Base-by-base conservation (phyloP, 2,113 vertebrate genomes). In the Aptenodytes forsteri region DNA sequence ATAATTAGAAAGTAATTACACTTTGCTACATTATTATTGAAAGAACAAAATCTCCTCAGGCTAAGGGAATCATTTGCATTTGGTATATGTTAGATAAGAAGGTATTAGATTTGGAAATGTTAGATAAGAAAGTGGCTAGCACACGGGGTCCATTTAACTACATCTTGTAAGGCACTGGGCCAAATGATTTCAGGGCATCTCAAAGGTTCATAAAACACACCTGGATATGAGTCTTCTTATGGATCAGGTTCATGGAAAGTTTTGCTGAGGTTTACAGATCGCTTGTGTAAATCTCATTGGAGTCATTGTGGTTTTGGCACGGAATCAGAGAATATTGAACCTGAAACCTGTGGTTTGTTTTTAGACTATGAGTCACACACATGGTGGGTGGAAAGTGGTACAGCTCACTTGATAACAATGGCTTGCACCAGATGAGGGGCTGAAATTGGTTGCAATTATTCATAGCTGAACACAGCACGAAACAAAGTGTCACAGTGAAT, bases 231-330 rank as follows among this genome's bases (percentile, higher is more conserved):
- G 59, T 97, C 94, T 96, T 84, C 94, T 85, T 4, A 83, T 89
- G 95, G 95, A 97, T 91, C 89, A 93, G 95, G 95, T 97, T 97
- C 95, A 97, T 83, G 95, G 96, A 97, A 97, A 96, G 95, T 97
- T 97, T 96, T 93, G 91, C 94, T 96, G 97, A 96, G 89, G 83
- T 96, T 96, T 94, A 87, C 94, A 91, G 83, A 91, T 96, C 10
- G 2, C 90, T 96, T 85, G 86, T 95, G 95, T 91, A 94, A 96
- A 95, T 89, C 96, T 97, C 66, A 3, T 40, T 17, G 89, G 94
- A 96, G 91, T 97, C 93, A 85, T 80, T 94, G 91, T 58, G 94
- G 93, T 79, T 97, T 96, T 97, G 94, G 95, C 96, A 90, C 0
- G 4, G 67, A 91, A 91, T 85, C 91, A 93, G 94, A 94, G 91